phyloP scores from a whole-genome alignment of 2,113 vertebrate species.

The Cebus imitator region DNA sequence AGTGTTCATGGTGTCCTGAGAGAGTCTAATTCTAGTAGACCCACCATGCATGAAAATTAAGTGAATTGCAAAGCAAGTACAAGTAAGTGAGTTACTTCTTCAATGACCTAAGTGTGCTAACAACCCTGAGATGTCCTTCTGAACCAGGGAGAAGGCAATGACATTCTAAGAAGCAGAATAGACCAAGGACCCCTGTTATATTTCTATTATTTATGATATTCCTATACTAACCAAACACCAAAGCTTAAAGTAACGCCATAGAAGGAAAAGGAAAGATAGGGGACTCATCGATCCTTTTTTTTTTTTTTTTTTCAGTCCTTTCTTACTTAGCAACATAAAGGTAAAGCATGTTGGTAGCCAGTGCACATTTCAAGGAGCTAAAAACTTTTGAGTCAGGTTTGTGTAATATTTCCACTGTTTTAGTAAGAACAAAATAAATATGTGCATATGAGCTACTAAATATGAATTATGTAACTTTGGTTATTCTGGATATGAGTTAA shows the following conservation, averaged over 20 bases:
- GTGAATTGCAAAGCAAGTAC: background rate
- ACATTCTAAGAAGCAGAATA: background rate
- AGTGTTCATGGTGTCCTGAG: background rate
- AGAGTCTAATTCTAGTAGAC: background rate
- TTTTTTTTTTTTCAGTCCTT: background rate
- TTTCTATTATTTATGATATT: background rate
- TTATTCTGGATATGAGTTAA: slow-evolving; percentile 9
- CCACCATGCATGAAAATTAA: background rate
- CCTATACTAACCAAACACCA: background rate
- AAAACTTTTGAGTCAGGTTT: background rate
- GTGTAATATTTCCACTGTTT: background rate
- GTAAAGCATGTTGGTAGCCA: background rate
- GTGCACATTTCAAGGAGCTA: background rate
- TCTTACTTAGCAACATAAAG: background rate
- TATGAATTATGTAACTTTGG: background rate
- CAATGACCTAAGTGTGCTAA: no score
- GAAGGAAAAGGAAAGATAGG: background rate
- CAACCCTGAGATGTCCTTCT: background rate
- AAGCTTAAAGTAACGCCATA: background rate
- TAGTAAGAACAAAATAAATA: background rate
- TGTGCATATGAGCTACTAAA: background rate
- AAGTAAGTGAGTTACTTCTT: background rate
- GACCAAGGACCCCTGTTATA: background rate
- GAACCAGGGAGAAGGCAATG: background rate
- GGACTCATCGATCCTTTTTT: rapidly evolving